Percentiles rank a stretch among this genome's conserved stretches.
These are phyloP conservation scores for Dicyrtoma fusca DNA, from an alignment of 2,888 invertebrate genomes.

Conservation along the genomic window DNA sequence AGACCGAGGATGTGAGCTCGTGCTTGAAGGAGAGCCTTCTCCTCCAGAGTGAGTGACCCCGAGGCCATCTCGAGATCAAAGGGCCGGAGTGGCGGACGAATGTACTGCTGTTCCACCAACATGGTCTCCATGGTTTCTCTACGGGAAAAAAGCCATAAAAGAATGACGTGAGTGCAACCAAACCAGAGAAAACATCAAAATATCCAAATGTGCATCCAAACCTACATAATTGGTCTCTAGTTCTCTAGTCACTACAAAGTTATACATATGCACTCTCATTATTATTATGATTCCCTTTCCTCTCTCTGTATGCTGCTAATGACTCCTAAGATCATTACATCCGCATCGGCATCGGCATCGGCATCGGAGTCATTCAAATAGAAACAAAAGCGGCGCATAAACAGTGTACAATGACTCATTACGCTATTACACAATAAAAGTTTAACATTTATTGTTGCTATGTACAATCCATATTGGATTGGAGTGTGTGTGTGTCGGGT, in stretches of 20 bases:
- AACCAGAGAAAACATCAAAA: neutral
- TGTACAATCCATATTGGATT: too few species aligned
- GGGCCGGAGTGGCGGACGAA: slow-evolving; percentile 76
- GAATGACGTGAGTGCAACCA: neutral
- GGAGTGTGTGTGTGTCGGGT: too few species aligned
- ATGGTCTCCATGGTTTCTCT: slow-evolving; percentile 91
- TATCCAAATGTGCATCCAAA: neutral
- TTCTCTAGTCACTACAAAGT: too few species aligned
- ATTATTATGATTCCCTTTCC: too few species aligned
- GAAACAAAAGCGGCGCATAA: too few species aligned
- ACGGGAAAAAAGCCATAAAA: neutral
- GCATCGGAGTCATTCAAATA: too few species aligned
- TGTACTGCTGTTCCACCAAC: slow-evolving; percentile 81
- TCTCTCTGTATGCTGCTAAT: neutral
- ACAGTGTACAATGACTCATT: too few species aligned
- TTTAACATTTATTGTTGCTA: too few species aligned
- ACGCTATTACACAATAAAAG: too few species aligned
- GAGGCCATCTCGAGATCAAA: slow-evolving; percentile 68
- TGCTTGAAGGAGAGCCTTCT: slow-evolving; percentile 76
- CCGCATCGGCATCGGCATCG: neutral
- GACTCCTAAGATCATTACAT: neutral
- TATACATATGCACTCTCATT: too few species aligned
- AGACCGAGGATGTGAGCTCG: slow-evolving; percentile 70
- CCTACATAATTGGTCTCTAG: neutral
- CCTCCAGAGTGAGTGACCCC: slow-evolving; percentile 69